Base-by-base conservation (phyloP, 2,797 vertebrate species). In the Sebastes itinus region DNA sequence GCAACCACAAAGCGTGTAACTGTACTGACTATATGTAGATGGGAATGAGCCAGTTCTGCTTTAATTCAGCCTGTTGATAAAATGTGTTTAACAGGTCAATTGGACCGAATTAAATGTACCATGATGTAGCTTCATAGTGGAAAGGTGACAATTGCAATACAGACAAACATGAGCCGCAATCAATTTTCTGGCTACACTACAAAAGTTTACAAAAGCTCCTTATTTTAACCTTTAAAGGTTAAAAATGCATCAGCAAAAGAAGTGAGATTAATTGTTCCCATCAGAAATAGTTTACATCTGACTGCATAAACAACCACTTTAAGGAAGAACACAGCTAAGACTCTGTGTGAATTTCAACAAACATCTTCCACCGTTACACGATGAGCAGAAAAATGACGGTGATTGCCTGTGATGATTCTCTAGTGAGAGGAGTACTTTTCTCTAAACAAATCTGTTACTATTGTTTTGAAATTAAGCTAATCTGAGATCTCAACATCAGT, bases 261-360 rank as follows among this genome's bases (percentile, higher is more conserved):
- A 72, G 28, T 49, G 38, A 46, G 3, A 52, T 30, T 23, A 27
- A 16, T 27, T 60, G 49, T 49, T 75, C 27, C 32, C n/a, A 66
- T 70, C 11, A 72, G 14, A 75, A 75, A 83, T 22, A 62, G 28
- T 66, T 79, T 14, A 30, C 20, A 77, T 80, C 14, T 38, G 20
- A 72, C 16, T 55, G 10, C n/a, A 76, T 46, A 58, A 79, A 82
- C 13, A 66, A 33, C 27, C 22, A 70, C 42, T 80, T 60, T 49
- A 61, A 70, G 59, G 5, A 82, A 61, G 13, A 52, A 80, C 22
- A 58, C 20, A 52, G 55, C 28, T 30, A 71, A 80, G 60, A 46
- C 42, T 46, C 20, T 52, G 49, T n/a, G 49, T 1, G 49, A 52
- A n/a, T 63, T 54, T 46, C 12, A 73, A 33, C 13, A 70, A 72